These are phyloP conservation scores for Apogon hyalosoma DNA, from an alignment of 2,797 vertebrate genomes.

Conservation along the genomic window DNA sequence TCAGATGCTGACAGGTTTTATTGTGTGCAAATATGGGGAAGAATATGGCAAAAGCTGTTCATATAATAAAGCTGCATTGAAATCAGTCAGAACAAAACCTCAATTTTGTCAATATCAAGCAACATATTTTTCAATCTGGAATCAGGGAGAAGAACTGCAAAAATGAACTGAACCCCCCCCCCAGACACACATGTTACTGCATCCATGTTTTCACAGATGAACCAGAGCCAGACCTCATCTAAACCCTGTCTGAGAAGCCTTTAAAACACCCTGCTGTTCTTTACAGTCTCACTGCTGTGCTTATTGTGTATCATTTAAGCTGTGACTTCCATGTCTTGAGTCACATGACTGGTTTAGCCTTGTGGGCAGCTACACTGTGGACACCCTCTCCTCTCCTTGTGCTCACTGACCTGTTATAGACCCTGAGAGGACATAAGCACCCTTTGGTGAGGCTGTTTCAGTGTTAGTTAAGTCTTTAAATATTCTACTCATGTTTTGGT, in stretches of 20 bases:
- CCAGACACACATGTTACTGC: too few relatives aligned
- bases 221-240: background rate
- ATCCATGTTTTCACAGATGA: too few relatives aligned
- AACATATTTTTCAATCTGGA: too few relatives aligned
- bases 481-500: too few relatives aligned
- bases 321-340: conserved; percentile 39
- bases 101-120: too few relatives aligned
- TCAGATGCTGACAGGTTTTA: too few relatives aligned
- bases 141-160: too few relatives aligned
- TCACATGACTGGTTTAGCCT: conserved; percentile 62
- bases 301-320: background rate
- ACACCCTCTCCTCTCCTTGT: conserved; percentile 23
- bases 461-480: background rate
- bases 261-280: conserved; percentile 2
- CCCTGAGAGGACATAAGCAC: conserved; percentile 26
- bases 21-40: too few relatives aligned
- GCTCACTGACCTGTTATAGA: conserved; percentile 39
- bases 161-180: too few relatives aligned
- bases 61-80: too few relatives aligned
- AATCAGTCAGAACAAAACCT: too few relatives aligned
- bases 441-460: conserved; percentile 18
- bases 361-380: conserved; percentile 24
- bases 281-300: background rate
- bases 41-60: too few relatives aligned
- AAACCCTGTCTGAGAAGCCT: background rate